These are phyloP conservation scores for Cassiopea andromeda DNA, from an alignment of 30 jellyfish, hydroid and myxozoan genomes.

Conservation along the genomic window DNA sequence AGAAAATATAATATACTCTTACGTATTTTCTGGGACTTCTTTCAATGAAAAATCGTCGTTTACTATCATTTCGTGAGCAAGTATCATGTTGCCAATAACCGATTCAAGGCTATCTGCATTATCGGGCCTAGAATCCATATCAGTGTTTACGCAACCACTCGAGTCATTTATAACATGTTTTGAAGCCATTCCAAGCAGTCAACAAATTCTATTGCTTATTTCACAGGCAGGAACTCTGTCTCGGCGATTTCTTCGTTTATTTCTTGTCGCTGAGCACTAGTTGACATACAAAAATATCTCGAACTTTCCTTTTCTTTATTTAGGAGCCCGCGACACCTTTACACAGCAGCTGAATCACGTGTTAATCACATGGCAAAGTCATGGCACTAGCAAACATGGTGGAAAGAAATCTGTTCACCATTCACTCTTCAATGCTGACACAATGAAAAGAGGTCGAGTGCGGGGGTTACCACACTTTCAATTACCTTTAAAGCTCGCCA, in stretches of 20 bases:
- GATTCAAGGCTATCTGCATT: constrained; percentile 23
- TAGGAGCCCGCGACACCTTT: constrained; percentile 21
- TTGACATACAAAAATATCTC: neutral
- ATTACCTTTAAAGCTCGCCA: too few species aligned
- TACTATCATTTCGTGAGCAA: constrained; percentile 86
- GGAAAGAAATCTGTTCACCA: too few species aligned
- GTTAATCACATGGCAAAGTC: constrained; percentile 51
- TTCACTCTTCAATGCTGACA: too few species aligned
- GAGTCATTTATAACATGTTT: neutral
- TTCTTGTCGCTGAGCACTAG: too few species aligned
- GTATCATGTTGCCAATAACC: constrained; percentile 84
- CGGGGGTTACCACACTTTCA: too few species aligned
- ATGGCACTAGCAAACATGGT: neutral
- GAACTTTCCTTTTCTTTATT: constrained; percentile 34
- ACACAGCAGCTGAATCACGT: constrained; percentile 65
- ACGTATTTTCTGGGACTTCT: constrained; percentile 69
- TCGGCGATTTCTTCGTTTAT: neutral
- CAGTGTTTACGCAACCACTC: neutral
- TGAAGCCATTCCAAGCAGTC: neutral
- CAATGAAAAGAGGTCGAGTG: too few species aligned
- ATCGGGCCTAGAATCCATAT: constrained; percentile 22
- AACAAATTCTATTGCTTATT: neutral
- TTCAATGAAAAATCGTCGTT: constrained; percentile 74
- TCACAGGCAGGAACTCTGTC: neutral
- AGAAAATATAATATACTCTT: neutral